phyloP scores from a whole-genome alignment of 2,888 invertebrate species.

The Belgica antarctica region DNA sequence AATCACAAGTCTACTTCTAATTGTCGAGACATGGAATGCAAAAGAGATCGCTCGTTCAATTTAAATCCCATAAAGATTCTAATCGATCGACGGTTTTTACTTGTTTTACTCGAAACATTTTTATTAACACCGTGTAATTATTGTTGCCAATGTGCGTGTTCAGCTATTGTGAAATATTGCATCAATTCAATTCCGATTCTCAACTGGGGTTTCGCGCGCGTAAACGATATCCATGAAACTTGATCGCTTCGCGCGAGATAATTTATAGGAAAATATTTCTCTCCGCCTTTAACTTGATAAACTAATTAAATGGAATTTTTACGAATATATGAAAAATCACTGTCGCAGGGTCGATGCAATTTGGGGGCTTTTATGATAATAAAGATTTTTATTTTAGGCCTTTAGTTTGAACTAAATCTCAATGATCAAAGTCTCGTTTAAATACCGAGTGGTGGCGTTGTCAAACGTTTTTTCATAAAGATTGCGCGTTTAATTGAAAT shows the following conservation, averaged over 20 bases:
- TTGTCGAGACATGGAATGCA: not conserved
- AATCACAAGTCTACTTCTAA: not conserved
- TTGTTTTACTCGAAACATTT: not conserved
- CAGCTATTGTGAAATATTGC: not conserved
- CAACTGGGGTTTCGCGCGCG: not conserved
- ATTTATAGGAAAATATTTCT: constrained; percentile 3
- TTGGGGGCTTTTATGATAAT: too few species aligned
- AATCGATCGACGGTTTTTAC: not conserved
- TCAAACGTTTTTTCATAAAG: too few species aligned
- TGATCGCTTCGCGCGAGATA: not conserved
- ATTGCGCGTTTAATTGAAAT: too few species aligned
- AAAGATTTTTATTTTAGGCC: too few species aligned
- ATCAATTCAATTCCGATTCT: too few species aligned
- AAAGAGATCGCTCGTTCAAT: not conserved
- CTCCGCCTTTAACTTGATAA: constrained; percentile 3
- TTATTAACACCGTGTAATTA: constrained; percentile 1
- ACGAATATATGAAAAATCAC: too few species aligned
- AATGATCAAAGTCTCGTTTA: too few species aligned
- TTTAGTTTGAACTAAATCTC: too few species aligned
- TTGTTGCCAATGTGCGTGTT: not conserved
- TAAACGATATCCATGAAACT: constrained; percentile 13
- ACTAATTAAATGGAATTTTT: not conserved
- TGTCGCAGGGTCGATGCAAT: too few species aligned
- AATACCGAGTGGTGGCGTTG: too few species aligned
- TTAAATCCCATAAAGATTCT: not conserved